Evolutionary conservation across 2,797 vertebrate species (phyloP).

Genomic region (Odontamblyopus rebecca): DNA sequence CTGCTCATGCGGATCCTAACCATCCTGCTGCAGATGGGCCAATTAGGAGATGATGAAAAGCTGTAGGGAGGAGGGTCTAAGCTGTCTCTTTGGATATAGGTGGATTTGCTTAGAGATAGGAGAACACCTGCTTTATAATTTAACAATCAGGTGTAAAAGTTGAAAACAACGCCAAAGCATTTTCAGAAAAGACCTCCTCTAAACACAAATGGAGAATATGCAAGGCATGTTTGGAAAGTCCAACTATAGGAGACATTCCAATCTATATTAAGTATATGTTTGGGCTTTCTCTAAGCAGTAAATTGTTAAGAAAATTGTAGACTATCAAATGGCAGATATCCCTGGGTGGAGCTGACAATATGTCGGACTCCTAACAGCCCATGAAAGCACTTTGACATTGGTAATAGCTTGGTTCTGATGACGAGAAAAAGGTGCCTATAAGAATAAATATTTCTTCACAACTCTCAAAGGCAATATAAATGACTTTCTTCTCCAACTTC

Average conservation of each 20-base stretch:
- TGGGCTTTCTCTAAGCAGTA: conserved; percentile 69
- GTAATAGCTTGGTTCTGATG: conserved; percentile 58
- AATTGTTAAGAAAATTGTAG: conserved; percentile 60
- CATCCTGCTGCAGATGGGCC: conserved; percentile 75
- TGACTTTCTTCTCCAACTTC: conserved; percentile 44
- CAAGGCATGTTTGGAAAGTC: conserved; percentile 60
- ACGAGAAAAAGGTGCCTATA: conserved; percentile 28
- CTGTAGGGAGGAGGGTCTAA: conserved; percentile 48
- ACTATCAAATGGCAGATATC: conserved; percentile 49
- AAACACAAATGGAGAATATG: conserved; percentile 40
- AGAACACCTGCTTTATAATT: conserved; percentile 69
- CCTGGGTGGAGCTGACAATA: conserved; percentile 60
- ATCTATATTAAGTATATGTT: conserved; percentile 68
- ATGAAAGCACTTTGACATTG: conserved; percentile 60
- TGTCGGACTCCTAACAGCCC: conserved; percentile 66
- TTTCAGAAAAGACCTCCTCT: conserved; percentile 6
- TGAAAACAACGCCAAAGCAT: conserved; percentile 27
- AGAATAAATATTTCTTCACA: conserved; percentile 45
- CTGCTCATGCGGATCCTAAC: conserved; percentile 60
- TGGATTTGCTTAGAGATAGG: conserved; percentile 53
- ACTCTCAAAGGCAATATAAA: conserved; percentile 19
- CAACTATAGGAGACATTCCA: conserved; percentile 63
- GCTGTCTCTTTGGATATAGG: conserved; percentile 56
- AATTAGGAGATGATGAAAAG: conserved; percentile 78
- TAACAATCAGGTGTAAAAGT: conserved; percentile 33